Evolutionary conservation across 2,113 vertebrate genomes (phyloP), one percentile per base, ranked within the genome.

Genomic region (Gymnobelideus leadbeateri): DNA sequence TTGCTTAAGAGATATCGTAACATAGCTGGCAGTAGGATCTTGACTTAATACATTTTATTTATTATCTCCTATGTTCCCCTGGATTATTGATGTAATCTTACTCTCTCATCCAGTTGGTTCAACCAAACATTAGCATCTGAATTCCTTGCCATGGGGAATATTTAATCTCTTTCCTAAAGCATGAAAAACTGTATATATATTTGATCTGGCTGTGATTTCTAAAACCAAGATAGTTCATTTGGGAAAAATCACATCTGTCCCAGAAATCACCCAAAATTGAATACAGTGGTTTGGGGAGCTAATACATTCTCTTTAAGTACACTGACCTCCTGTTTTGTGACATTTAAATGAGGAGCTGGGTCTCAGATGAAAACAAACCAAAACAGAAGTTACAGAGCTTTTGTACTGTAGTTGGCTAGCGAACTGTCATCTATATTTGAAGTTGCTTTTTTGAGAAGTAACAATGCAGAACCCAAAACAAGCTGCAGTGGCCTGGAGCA

Each of bases 151-250:
- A 24, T 89, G 77, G 91, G 96, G 92, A 97, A 93, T 96, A 97
- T 97, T 96, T 95, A 97, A 89, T 94, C 93, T 96, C 51, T 94
- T 52, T 97, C 55, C 94, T 93, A 53, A 26, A 50, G 91, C 54
- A 92, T 96, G 94, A 97, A 95, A 98, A 98, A 98, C 98, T n/a
- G 57, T 94, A 93, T 93, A 89, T 61, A 61, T 46, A 95, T 98
- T 97, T 97, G 92, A 92, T 97, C 51, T 93, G 96, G n/a, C 89
- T 95, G 4, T 94, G 97, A 96, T 89, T 61, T 95, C 90, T 89
- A 93, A 96, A 97, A 77, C 84, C 91, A 94, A 91, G 54, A 95
- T 96, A 98, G 96, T 95, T 95, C 97, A 43, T 90, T n/a, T 89
- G 93, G 19, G 92, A 68, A 25, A 96, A 90, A 97, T 96, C 23